Base-by-base conservation (phyloP, 2,797 vertebrate genomes). In the Melanotaenia nigrans region DNA sequence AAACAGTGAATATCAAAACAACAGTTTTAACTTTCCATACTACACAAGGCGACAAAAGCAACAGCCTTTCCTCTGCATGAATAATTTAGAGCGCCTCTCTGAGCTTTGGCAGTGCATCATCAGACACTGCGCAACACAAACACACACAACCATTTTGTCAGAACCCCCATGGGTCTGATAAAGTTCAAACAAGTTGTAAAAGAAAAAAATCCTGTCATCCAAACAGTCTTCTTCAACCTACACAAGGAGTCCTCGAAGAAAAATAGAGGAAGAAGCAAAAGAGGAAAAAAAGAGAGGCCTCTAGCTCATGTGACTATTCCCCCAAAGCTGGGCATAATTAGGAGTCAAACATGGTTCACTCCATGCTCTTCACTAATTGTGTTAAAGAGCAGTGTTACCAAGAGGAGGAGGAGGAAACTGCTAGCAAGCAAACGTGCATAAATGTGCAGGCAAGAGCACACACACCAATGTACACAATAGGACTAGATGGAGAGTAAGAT, bases 311-410 rank as follows among this genome's bases (percentile, higher is more conserved):
- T 93, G 94, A 93, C 92, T 95, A 96, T 95, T 97, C 96, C 95
- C 95, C 96, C 92, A 82, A 92, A 93, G 96, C 94, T 86, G 93
- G 92, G 90, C 93, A 95, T 97, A 97, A 98, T 96, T 96, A 96
- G 95, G 92, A 97, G 94, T 95, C 96, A 96, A 97, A 95, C 94
- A 94, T 86, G 94, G 93, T 90, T 90, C 91, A 94, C 92, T 92
- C 94, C 92, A 92, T 95, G 94, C 95, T 96, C 95, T 94, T 94
- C 92, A 87, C 92, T 97, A 97, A 98, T 97, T 97, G 96, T 94
- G 92, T 97, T 96, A 97, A 97, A 97, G 95, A 97, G 95, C 94
- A 93, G 92, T 90, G 95, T 95, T 96, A 97, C 94, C 92, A 95
- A 91, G 94, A 96, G 95, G 94, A 87, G 79, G 94, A 79, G 79